Conservation (phyloP, 2,888 invertebrate genomes). For the Protonemura montana region DNA sequence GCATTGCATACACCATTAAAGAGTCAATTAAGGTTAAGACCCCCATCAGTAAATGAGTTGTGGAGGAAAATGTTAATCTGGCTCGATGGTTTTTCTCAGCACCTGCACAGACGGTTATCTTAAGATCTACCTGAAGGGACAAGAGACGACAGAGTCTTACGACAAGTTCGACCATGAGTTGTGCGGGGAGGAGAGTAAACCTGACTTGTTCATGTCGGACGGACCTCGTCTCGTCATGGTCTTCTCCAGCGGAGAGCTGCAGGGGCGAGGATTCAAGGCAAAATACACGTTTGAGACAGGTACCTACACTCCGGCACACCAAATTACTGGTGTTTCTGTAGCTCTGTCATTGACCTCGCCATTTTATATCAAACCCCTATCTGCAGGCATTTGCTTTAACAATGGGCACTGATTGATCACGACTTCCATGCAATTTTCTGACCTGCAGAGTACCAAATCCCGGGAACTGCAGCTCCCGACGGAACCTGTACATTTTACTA, state of each 20-base stretch:
- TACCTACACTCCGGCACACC: conserved; percentile 54
- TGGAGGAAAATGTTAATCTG: background rate
- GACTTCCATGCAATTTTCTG: conserved; percentile 57
- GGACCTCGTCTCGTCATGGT: conserved; percentile 94
- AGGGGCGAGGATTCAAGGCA: conserved; percentile 91
- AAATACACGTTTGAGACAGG: conserved; percentile 86
- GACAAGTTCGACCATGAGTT: conserved; percentile 93
- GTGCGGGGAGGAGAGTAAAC: conserved; percentile 81
- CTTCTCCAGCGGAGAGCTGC: conserved; percentile 90
- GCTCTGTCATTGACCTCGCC: background rate
- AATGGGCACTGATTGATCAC: too few species aligned
- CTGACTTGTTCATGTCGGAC: conserved; percentile 84
- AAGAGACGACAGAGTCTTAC: conserved; percentile 90
- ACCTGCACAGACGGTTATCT: conserved; percentile 90
- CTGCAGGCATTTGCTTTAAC: background rate
- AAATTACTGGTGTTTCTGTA: background rate
- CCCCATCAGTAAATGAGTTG: background rate
- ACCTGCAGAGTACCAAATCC: conserved; percentile 85
- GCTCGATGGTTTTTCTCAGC: conserved; percentile 47
- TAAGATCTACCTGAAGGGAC: conserved; percentile 89
- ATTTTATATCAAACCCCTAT: too few species aligned
- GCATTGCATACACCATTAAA: background rate
- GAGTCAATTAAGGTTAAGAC: background rate
- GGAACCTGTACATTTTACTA: conserved; percentile 93
- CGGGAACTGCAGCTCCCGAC: conserved; percentile 91